Conservation (phyloP, 2,797 vertebrate species). For the Spatula clypeata region DNA sequence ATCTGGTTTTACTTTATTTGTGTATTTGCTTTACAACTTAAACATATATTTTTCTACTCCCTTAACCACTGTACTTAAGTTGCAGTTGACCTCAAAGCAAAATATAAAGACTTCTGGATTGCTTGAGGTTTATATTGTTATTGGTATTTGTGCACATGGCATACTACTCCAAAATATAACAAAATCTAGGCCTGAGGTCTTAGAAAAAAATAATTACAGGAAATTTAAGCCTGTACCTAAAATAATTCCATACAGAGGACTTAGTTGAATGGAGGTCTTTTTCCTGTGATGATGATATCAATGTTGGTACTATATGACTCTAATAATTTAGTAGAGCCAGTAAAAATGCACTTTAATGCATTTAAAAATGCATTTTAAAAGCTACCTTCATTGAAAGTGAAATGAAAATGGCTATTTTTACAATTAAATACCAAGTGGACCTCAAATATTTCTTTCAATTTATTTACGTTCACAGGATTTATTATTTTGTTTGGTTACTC, state of each 20-base stretch:
- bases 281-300: not conserved
- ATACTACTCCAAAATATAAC: not conserved
- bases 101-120: not conserved
- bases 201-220: not conserved
- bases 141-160: not conserved
- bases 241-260: not conserved
- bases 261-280: not conserved
- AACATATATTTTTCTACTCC: not conserved
- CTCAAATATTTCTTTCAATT: not conserved
- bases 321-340: not conserved
- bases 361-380: not conserved
- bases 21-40: not conserved
- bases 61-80: not conserved
- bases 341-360: not conserved
- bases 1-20: not conserved
- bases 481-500: not conserved
- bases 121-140: not conserved
- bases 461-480: not conserved
- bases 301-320: rapidly evolving
- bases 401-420: not conserved
- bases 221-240: not conserved
- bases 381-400: not conserved
- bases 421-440: not conserved
- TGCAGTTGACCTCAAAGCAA: not conserved
- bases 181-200: not conserved